Conservation (phyloP, 1,140 invertebrate genomes). For the Caenorhabditis briggsae region DNA sequence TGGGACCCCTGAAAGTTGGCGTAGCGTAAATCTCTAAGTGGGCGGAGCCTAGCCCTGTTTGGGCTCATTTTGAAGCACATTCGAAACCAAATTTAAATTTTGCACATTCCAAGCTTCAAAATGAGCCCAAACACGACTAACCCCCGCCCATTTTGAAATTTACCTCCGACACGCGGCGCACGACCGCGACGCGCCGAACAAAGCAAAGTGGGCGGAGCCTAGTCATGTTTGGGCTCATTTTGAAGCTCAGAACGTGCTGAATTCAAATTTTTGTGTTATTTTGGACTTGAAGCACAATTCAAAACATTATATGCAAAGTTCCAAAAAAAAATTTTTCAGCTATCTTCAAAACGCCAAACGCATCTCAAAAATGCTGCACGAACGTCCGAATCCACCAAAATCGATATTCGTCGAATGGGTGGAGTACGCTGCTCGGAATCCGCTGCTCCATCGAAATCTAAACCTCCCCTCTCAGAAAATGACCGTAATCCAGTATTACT, state of each 20-base stretch:
- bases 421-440: slow-evolving; percentile 20
- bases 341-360: slow-evolving; percentile 9
- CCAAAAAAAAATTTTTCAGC: background rate
- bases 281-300: too few relatives aligned
- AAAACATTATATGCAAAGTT: too few relatives aligned
- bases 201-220: background rate
- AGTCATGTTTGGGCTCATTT: background rate
- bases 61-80: too few relatives aligned
- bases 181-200: background rate
- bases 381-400: slow-evolving; percentile 9
- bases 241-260: background rate
- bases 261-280: background rate
- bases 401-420: slow-evolving; percentile 31
- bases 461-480: slow-evolving; percentile 1
- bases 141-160: background rate
- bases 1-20: too few relatives aligned
- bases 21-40: too few relatives aligned
- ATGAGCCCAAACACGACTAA: background rate
- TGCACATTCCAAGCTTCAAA: too few relatives aligned
- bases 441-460: slow-evolving; percentile 10
- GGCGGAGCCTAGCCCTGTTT: too few relatives aligned
- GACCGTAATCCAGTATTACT: slow-evolving; percentile 40
- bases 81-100: too few relatives aligned
- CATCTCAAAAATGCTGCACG: slow-evolving; percentile 20
- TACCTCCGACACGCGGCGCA: background rate